A percentile compares a stretch with the other conserved stretches of the same genome.
Conservation (phyloP, 1,140 invertebrate genomes). For the Anoplophora glabripennis region DNA sequence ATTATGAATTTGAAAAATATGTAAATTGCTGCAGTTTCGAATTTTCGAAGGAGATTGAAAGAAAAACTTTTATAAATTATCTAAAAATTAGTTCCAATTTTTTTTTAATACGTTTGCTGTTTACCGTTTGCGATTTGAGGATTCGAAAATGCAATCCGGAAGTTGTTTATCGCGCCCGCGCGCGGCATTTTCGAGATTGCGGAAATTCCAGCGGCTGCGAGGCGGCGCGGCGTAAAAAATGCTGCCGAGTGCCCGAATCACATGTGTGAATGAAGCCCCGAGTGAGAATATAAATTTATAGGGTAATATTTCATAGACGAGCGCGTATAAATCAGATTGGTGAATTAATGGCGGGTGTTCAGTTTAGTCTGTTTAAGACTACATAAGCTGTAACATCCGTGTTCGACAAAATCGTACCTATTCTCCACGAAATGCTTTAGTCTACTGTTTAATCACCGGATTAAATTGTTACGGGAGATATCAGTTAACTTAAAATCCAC, state of each 20-base stretch:
- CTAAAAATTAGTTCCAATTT: too few species aligned
- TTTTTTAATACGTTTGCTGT: too few species aligned
- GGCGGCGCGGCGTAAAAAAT: too few species aligned
- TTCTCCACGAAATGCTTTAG: constrained; percentile 13
- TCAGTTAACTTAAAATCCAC: neutral
- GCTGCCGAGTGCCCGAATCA: constrained; percentile 5
- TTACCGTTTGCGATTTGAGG: too few species aligned
- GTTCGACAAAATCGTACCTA: constrained; percentile 22
- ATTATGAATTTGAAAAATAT: too few species aligned
- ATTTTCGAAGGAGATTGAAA: too few species aligned
- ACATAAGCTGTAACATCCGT: constrained; percentile 31
- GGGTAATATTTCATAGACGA: constrained; percentile 34
- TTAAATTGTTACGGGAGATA: constrained; percentile 6
- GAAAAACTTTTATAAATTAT: too few species aligned
- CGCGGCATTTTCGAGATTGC: too few species aligned
- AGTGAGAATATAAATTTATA: constrained; percentile 30
- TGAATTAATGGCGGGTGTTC: constrained; percentile 26
- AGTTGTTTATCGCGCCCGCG: too few species aligned
- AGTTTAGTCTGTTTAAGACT: constrained; percentile 31
- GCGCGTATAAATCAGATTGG: constrained; percentile 30
- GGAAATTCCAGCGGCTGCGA: too few species aligned
- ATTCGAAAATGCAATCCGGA: too few species aligned
- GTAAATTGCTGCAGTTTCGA: too few species aligned
- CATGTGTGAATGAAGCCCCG: constrained; percentile 18
- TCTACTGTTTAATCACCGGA: constrained; percentile 11